Percentiles rank a stretch among this genome's conserved stretches.
These are phyloP conservation scores for Brachyhypopomus occidentalis DNA, from an alignment of 2,113 vertebrate species.

Conservation along the genomic window DNA sequence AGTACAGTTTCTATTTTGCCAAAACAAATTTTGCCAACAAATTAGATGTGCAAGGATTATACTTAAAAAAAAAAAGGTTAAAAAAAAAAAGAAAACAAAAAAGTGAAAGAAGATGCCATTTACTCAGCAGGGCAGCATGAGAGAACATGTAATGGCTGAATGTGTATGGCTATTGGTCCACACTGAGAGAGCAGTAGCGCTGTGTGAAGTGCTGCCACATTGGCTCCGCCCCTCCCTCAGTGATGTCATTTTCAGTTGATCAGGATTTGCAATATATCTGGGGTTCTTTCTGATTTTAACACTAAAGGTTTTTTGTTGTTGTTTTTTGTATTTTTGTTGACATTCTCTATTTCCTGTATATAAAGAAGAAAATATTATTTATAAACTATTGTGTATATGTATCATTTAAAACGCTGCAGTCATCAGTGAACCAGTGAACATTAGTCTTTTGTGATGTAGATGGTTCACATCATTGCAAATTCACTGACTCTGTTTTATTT, in stretches of 20 bases:
- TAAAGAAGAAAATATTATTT: conserved; percentile 53
- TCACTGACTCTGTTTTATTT: not conserved
- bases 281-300: conserved; percentile 36
- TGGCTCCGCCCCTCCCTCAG: not conserved
- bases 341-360: conserved; percentile 52
- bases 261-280: conserved; percentile 18
- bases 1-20: conserved; percentile 11
- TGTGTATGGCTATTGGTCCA: conserved; percentile 6
- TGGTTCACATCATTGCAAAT: conserved; percentile 24
- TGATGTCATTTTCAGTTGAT: conserved; percentile 19
- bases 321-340: conserved; percentile 15
- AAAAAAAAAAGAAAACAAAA: conserved; percentile 3
- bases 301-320: conserved; percentile 27
- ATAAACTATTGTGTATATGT: conserved; percentile 48
- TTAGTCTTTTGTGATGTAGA: conserved; percentile 15
- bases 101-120: not conserved
- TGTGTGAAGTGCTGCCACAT: not conserved
- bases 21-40: conserved; percentile 31
- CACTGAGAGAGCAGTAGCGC: conserved; percentile 1
- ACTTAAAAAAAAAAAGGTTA: not conserved
- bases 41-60: not conserved
- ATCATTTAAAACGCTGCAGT: conserved; percentile 28
- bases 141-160: conserved; percentile 7
- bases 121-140: conserved; percentile 10
- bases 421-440: conserved; percentile 34